Base-by-base conservation (phyloP, 1,140 invertebrate species). In the Bombus consobrinus region DNA sequence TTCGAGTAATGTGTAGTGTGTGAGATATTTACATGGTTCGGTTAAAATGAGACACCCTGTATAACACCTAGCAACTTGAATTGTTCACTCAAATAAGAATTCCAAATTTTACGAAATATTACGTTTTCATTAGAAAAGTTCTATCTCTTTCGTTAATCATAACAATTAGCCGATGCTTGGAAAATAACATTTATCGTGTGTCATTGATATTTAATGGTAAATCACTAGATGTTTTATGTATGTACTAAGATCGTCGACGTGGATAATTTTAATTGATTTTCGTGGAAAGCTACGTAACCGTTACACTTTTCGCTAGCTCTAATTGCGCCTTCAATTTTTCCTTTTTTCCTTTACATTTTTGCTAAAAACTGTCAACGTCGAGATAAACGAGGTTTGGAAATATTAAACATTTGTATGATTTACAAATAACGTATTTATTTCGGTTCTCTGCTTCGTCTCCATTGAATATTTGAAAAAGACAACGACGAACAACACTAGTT, bases 231-330 rank as follows among this genome's bases (percentile, higher is more conserved):
- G 74, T 77, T 62, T 77, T 62, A 39, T 34, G 34, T 28, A 32
- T 37, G 32, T 18, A 41, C 1, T 12, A n/a, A 37, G 74, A 76
- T 76, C 9, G 57, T 32, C 15, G n/a, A 10, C 32, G 32, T 68
- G 32, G 25, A 77, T 18, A 57, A 47, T 41, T 69, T 78, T 32
- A 68, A 84, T 84, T 78, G 22, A 78, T 22, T 71, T 84, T 39
- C 34, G 22, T 18, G 47, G 81, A 37, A 75, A 68, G 22, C 57
- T 2, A 37, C 37, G 39, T 18, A 32, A 9, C 15, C 28, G 47
- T 39, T 62, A 39, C 8, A 59, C 25, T 37, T 76, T 39, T 32
- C 22, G 32, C 18, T 53, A 8, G 47, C n/a, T 75, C 28, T 59
- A 28, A 37, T 47, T 18, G 37, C 28, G 3, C 39, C 28, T 74